Evolutionary conservation across 2,888 invertebrate genomes (phyloP), one percentile per base, ranked within the genome.

Genomic region (Tubulanus polymorphus): DNA sequence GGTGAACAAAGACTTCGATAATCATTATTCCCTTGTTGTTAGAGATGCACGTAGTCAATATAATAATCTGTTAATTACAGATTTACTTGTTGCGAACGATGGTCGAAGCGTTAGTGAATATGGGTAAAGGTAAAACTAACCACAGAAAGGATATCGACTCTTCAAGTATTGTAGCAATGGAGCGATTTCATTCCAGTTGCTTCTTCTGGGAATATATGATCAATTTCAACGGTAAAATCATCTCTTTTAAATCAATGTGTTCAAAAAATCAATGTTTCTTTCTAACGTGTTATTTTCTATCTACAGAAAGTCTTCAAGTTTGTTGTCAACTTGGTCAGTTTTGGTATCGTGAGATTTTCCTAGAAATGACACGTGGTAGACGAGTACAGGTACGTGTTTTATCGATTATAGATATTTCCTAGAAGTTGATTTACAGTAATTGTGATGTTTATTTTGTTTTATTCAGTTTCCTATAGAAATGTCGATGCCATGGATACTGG

Each of bases 1-100:
- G n/a, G n/a, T n/a, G n/a, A n/a, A n/a, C n/a, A n/a, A n/a, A n/a
- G n/a, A n/a, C n/a, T n/a, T n/a, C n/a, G n/a, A n/a, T n/a, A n/a
- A n/a, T n/a, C n/a, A n/a, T n/a, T n/a, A n/a, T n/a, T n/a, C n/a
- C n/a, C n/a, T n/a, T n/a, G n/a, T n/a, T n/a, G n/a, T n/a, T n/a
- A n/a, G n/a, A n/a, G n/a, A n/a, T n/a, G n/a, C n/a, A n/a, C n/a
- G 35, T 12, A 32, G 10, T n/a, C 41, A 41, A 18, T 8, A 15
- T 8, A 41, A 5, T 15, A 8, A 20, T 8, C 18, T 41, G 6
- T 41, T 15, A 8, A 8, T 41, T 41, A 20, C 90, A 96, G 80
- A 83, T 97, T 2, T 97, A 97, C 81, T 93, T 97, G 93, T 93
- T 96, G 1, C 86, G 96, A 5, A 96, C 96, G 0, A 95, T 97